Evolutionary conservation across 2,797 vertebrate species (phyloP).

Genomic region (Onychomys torridus): DNA sequence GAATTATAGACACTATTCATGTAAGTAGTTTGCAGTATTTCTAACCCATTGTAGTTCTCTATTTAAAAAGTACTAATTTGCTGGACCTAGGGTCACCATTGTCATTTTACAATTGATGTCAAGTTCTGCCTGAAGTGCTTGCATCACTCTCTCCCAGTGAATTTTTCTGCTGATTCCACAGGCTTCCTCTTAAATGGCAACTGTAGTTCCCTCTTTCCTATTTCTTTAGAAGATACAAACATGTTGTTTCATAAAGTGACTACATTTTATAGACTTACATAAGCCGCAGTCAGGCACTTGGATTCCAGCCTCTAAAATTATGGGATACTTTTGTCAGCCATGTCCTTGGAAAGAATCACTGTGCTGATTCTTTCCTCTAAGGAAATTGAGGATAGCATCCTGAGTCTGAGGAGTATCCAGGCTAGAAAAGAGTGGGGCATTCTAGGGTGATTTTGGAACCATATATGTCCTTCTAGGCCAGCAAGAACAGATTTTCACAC

Average conservation of each 20-base stretch:
- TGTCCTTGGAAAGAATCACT: background rate
- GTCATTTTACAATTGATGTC: background rate
- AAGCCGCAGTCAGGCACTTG: background rate
- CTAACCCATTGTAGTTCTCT: background rate
- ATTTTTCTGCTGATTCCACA: slow-evolving; percentile 33
- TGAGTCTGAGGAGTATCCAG: background rate
- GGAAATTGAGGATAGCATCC: background rate
- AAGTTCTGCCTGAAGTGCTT: background rate
- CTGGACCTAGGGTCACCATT: background rate
- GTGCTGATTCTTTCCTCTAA: background rate
- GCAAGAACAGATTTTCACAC: background rate
- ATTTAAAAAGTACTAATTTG: background rate
- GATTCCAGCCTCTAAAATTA: slow-evolving; percentile 6
- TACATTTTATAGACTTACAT: slow-evolving; percentile 38
- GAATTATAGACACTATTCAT: slow-evolving; percentile 4
- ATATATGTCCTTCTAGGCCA: background rate
- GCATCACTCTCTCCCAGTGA: background rate
- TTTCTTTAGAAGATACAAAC: slow-evolving; percentile 37
- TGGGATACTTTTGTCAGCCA: background rate
- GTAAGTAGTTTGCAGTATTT: background rate
- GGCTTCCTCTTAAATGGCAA: slow-evolving; percentile 37
- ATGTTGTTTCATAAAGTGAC: background rate
- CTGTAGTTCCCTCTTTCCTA: background rate
- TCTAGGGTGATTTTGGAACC: background rate
- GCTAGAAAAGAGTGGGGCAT: background rate